Percentiles rank a stretch among this genome's conserved stretches.
Evolutionary conservation across 2,888 invertebrate genomes (phyloP).

Genomic region (Kryphioiulus occultus): DNA sequence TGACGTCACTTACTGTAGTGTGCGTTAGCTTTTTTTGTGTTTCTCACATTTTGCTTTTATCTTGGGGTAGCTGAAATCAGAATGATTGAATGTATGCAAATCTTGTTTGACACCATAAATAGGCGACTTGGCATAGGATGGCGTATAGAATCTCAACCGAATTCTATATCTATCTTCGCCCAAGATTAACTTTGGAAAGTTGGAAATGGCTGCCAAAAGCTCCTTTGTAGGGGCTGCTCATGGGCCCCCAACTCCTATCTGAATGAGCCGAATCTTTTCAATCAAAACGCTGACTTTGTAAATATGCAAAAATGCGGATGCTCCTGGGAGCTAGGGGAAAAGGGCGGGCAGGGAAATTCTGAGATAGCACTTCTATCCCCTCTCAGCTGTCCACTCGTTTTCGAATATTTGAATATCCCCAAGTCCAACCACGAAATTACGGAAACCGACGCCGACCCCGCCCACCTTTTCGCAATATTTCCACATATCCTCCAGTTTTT

Average conservation of each 20-base stretch:
- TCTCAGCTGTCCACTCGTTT: constrained; percentile 11
- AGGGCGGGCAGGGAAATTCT: not conserved
- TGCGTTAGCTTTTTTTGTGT: not conserved
- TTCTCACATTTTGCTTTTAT: not conserved
- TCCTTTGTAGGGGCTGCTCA: not conserved
- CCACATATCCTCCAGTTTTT: constrained; percentile 7
- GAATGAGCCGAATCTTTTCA: constrained; percentile 21
- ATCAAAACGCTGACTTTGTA: constrained; percentile 39
- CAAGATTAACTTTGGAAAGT: constrained; percentile 8
- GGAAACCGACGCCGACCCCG: not conserved
- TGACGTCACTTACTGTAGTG: not conserved
- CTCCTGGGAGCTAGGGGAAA: not conserved
- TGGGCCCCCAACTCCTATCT: not conserved
- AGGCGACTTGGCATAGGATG: not conserved
- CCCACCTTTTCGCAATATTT: constrained; percentile 32
- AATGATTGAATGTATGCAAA: not conserved
- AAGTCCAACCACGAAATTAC: not conserved
- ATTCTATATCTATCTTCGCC: constrained; percentile 11
- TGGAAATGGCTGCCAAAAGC: constrained; percentile 1
- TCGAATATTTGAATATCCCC: not conserved
- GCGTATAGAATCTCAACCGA: not conserved
- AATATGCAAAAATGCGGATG: constrained; percentile 28
- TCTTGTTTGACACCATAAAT: not conserved
- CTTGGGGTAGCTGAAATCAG: not conserved
- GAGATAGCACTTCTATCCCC: constrained; percentile 17